phyloP scores from a whole-genome alignment of 2,113 vertebrate genomes.

The Mellivora capensis region DNA sequence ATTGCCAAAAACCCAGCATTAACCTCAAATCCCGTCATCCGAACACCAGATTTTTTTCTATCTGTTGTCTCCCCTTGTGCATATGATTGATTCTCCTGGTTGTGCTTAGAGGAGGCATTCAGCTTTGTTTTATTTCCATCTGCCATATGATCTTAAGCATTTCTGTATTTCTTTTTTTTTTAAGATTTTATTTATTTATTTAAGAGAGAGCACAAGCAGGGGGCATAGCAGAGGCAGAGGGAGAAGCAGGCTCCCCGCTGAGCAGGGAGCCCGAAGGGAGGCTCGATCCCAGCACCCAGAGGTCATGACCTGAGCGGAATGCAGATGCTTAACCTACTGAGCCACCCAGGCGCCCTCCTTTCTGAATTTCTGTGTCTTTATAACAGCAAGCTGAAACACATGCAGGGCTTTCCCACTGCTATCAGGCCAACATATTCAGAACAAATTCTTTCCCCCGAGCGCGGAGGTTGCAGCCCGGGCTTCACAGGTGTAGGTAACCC shows the following conservation, averaged over 20 bases:
- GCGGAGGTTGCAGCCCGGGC: not conserved
- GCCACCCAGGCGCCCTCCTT: not conserved
- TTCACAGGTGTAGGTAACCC: not conserved
- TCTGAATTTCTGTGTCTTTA: not conserved
- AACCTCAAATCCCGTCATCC: not conserved
- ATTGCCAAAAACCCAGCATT: not conserved
- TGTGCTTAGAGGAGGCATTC: not conserved
- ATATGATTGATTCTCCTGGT: not conserved
- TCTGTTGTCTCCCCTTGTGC: not conserved
- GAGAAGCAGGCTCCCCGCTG: not conserved
- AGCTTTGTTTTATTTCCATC: not conserved
- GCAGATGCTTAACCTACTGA: not conserved
- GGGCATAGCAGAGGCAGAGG: not conserved
- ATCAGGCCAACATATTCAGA: no score
- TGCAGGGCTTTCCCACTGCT: not conserved
- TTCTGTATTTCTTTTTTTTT: not conserved
- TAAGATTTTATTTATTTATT: not conserved
- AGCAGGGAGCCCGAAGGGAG: not conserved
- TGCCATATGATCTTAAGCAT: not conserved
- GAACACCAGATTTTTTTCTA: not conserved
- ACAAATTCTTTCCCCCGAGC: not conserved
- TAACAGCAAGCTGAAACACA: not conserved
- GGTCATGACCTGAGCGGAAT: not conserved
- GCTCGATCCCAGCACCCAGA: not conserved
- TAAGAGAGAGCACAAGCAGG: not conserved